These are phyloP conservation scores for Allygus modestus DNA, from an alignment of 2,888 invertebrate species.

Conservation along the genomic window DNA sequence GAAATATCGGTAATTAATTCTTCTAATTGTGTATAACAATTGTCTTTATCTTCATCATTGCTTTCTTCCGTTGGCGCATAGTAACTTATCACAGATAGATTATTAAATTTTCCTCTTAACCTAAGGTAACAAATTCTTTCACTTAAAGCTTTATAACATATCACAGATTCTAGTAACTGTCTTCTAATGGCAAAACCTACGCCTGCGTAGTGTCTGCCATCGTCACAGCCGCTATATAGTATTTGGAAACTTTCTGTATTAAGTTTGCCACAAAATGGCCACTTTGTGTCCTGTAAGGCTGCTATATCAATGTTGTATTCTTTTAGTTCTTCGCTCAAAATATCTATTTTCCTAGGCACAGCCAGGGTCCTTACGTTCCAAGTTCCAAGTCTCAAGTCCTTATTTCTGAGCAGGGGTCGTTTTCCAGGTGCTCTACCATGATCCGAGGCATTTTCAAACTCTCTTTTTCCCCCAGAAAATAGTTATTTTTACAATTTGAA, in stretches of 20 bases:
- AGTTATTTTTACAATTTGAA: too few relatives aligned
- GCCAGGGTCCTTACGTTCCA: slow-evolving; percentile 64
- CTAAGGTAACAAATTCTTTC: slow-evolving; percentile 67
- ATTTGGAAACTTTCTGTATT: slow-evolving; percentile 56
- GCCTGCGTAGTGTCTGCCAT: slow-evolving; percentile 50
- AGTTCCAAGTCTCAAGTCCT: slow-evolving; percentile 58
- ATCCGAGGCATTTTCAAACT: slow-evolving; percentile 50
- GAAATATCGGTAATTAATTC: slow-evolving; percentile 28
- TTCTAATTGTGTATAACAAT: slow-evolving; percentile 66
- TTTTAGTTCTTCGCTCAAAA: slow-evolving; percentile 59
- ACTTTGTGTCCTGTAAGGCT: slow-evolving; percentile 65
- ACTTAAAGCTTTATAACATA: slow-evolving; percentile 65
- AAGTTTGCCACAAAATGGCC: slow-evolving; percentile 62
- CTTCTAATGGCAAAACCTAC: slow-evolving; percentile 62
- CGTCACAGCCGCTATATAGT: slow-evolving; percentile 62
- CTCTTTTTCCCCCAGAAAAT: too few relatives aligned
- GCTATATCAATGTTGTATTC: slow-evolving; percentile 64
- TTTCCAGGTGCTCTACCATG: not conserved
- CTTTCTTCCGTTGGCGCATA: slow-evolving; percentile 69
- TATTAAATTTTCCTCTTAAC: slow-evolving; percentile 66
- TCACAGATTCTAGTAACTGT: slow-evolving; percentile 20
- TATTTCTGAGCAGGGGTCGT: slow-evolving; percentile 50
- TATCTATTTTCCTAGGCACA: slow-evolving; percentile 56
- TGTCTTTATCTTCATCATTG: slow-evolving; percentile 67
- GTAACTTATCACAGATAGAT: slow-evolving; percentile 66